phyloP scores from a whole-genome alignment of 2,797 vertebrate species.

The Muscicapa comitata region DNA sequence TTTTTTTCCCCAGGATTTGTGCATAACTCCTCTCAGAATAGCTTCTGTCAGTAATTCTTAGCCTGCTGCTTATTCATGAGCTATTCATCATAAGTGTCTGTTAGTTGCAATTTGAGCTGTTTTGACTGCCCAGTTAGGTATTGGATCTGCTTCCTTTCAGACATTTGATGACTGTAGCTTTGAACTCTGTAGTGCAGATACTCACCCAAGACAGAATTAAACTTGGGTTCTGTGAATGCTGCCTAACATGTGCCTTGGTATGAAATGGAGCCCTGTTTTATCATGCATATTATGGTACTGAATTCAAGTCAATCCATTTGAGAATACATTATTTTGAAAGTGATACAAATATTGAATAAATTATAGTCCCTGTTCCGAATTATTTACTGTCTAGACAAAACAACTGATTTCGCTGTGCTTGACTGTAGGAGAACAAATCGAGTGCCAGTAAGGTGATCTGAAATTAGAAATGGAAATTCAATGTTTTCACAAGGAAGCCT shows the following conservation, averaged over 20 bases:
- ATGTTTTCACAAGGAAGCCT: background rate
- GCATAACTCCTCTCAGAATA: background rate
- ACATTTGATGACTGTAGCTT: background rate
- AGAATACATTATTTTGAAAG: background rate
- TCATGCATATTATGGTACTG: background rate
- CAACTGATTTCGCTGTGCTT: background rate
- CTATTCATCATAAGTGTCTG: conserved; percentile 5
- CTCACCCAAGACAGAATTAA: background rate
- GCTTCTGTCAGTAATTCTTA: conserved; percentile 40
- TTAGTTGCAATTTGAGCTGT: conserved; percentile 19
- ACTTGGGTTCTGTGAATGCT: background rate
- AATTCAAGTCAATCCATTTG: background rate
- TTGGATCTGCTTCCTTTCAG: background rate
- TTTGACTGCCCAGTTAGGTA: background rate
- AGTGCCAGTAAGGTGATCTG: background rate
- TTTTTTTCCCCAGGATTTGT: background rate
- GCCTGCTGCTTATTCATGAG: conserved; percentile 31
- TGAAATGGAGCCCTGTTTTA: background rate
- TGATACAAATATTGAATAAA: background rate
- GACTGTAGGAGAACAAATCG: background rate
- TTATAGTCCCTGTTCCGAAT: background rate
- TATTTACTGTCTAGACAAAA: background rate
- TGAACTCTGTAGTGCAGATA: background rate
- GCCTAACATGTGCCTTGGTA: background rate
- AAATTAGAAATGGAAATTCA: conserved; percentile 7